Evolutionary conservation across 2,888 invertebrate species (phyloP), one percentile per base, ranked within the genome.

Genomic region (Ennomos fuscantarius): DNA sequence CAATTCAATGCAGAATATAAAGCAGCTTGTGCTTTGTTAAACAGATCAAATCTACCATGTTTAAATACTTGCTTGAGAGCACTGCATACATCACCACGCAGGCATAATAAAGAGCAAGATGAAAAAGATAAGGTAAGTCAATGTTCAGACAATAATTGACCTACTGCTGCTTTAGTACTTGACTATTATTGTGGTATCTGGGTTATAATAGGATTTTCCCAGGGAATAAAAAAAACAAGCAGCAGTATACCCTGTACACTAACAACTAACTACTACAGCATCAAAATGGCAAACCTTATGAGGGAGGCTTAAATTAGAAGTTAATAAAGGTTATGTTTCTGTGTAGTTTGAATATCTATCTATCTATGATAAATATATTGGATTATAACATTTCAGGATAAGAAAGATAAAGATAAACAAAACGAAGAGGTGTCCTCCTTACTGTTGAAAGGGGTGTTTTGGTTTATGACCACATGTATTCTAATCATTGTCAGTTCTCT

Each of bases 381-480:
- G 6, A 24, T 42, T 13, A 8, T 31, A 24, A 49, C 44, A 50
- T 81, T 81, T 24, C 65, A 89, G 84, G 79, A 86, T 40, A 80
- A 86, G 40, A 81, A 86, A 54, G 81, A 87, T 13, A 85, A 87
- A 57, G 86, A 87, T 55, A 85, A 87, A 62, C 82, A 52, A 9
- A 58, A 82, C 63, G 94, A 95, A 52, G 96, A 96, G 79, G 82
- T 96, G 63, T 94, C 95, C 0, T 95, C 96, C 0, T 82, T 96
- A 2, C 65, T 96, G 31, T 94, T 96, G 24, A 97, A 97, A 79
- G 95, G 95, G 0, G 93, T 95, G n/a, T 92, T 97, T 47, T 97
- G 96, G 96, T 94, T 96, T 93, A 85, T 96, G 32, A 95, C 95
- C 2, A 95, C 95, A 11, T 96, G 95, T 74, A 93, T 96, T 87